Evolutionary conservation across 2,797 vertebrate genomes (phyloP).

Genomic region (Astyanax mexicanus): DNA sequence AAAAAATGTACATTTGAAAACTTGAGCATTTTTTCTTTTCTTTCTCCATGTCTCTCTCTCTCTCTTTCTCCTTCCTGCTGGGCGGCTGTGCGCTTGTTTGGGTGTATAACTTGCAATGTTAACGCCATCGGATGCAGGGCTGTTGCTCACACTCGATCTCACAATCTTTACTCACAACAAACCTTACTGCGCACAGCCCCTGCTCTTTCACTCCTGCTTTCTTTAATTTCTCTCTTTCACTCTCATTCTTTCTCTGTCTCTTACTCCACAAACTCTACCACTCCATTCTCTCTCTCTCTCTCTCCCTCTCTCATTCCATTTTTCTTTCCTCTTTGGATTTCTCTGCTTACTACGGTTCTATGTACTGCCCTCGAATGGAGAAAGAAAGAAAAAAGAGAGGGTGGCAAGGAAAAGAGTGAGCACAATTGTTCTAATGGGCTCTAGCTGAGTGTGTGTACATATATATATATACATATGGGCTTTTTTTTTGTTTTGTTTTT

Average conservation of each 20-base stretch:
- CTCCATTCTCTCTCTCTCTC: constrained; percentile 57
- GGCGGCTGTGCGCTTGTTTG: constrained; percentile 67
- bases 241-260: constrained; percentile 33
- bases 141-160: constrained; percentile 55
- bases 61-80: no score
- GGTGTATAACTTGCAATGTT: constrained; percentile 62
- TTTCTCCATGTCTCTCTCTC: constrained; percentile 77
- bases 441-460: constrained; percentile 65
- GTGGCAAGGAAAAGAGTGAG: constrained; percentile 62
- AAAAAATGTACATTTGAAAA: constrained; percentile 72
- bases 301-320: no score
- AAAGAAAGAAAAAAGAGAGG: constrained; percentile 54
- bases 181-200: constrained; percentile 33
- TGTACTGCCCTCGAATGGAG: constrained; percentile 48
- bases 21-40: constrained; percentile 65
- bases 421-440: constrained; percentile 55
- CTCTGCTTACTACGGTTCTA: constrained; percentile 10
- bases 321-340: constrained; percentile 50
- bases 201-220: constrained; percentile 21
- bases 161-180: constrained; percentile 37
- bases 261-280: constrained; percentile 16
- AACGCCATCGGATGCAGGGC: constrained; percentile 55
- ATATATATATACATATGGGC: constrained; percentile 63
- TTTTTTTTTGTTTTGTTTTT: constrained; percentile 36
- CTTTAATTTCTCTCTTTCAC: constrained; percentile 33